phyloP scores from a whole-genome alignment of 2,888 invertebrate species.

The Icerya purchasi region DNA sequence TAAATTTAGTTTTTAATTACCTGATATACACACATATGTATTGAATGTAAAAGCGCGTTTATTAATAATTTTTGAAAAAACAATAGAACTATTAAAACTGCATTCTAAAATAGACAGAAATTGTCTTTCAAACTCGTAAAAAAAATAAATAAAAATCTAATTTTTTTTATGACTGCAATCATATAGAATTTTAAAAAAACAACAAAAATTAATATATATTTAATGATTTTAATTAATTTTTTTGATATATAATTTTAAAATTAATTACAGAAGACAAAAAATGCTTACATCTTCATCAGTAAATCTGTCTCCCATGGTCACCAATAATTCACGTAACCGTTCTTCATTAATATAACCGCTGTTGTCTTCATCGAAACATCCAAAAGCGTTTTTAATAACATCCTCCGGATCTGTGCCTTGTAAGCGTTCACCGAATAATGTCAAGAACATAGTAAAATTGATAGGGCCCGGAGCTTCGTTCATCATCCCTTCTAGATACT shows the following conservation, averaged over 20 bases:
- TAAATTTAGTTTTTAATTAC: too few species aligned
- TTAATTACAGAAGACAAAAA: background rate
- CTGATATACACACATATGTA: too few species aligned
- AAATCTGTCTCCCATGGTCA: constrained; percentile 92
- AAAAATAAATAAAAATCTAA: background rate
- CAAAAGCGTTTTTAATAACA: constrained; percentile 97
- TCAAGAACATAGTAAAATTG: constrained; percentile 98
- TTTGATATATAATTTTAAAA: background rate
- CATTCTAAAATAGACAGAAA: too few species aligned
- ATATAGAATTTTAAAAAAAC: too few species aligned
- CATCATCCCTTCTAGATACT: constrained; percentile 95
- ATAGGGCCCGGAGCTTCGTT: constrained; percentile 96
- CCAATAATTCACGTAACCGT: constrained; percentile 76
- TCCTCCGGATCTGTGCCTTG: constrained; percentile 98
- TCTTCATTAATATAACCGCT: constrained; percentile 81
- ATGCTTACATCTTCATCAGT: constrained; percentile 69
- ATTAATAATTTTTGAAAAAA: too few species aligned
- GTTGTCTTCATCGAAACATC: constrained; percentile 96
- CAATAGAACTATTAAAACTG: too few species aligned
- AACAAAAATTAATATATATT: too few species aligned
- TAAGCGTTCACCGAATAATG: constrained; percentile 89
- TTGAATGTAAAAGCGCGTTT: too few species aligned
- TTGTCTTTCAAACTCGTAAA: too few species aligned
- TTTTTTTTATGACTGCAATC: too few species aligned
- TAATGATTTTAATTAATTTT: too few species aligned